Evolutionary conservation across 2,888 invertebrate genomes (phyloP).

Genomic region (Drosophila neutralis): DNA sequence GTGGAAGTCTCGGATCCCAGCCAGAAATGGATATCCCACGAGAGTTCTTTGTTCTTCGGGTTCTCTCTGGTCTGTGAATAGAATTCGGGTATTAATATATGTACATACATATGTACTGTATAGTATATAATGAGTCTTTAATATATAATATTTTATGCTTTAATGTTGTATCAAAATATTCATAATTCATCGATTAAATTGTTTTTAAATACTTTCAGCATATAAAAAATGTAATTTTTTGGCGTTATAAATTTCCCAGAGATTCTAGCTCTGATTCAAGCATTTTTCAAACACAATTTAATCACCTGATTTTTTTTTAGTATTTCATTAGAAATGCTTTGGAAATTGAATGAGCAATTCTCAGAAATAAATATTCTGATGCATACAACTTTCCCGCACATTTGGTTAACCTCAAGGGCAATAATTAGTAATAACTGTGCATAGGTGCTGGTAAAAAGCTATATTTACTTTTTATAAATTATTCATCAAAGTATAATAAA

Average conservation of each 20-base stretch:
- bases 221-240: fast-evolving
- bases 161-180: not conserved
- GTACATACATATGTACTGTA: not conserved
- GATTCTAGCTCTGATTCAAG: not conserved
- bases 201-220: not conserved
- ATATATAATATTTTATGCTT: not conserved
- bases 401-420: not conserved
- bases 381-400: not conserved
- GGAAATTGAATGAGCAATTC: not conserved
- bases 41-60: constrained; percentile 87
- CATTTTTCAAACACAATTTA: not conserved
- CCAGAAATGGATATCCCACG: constrained; percentile 96
- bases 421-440: not conserved
- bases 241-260: not conserved
- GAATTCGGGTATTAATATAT: not conserved
- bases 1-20: constrained; percentile 91
- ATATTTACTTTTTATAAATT: not conserved
- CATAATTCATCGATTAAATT: not conserved
- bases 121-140: not conserved
- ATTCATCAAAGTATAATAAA: not conserved
- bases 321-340: not conserved
- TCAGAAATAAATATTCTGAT: too few relatives aligned
- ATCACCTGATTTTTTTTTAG: not conserved
- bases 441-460: not conserved
- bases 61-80: constrained; percentile 88